Base-by-base conservation (phyloP, 2,113 vertebrate genomes). In the Oostethus manadensis region DNA sequence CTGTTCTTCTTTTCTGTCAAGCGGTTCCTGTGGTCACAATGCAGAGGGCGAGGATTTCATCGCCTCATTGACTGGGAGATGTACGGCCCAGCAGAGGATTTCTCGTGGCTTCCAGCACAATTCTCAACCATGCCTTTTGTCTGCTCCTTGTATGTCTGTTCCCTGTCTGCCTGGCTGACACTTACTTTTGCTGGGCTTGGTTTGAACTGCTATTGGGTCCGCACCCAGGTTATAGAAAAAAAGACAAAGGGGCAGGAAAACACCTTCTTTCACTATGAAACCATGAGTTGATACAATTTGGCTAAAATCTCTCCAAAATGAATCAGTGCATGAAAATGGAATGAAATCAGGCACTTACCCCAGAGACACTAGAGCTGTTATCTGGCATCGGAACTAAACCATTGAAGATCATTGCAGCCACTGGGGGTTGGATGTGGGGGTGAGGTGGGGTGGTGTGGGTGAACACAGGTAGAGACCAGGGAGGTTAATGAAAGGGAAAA, bases 301-400 rank as follows among this genome's bases (percentile, higher is more conserved):
- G 42, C 56, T 68, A 23, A 29, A 60, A 73, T n/a, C 11, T 4
- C 20, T 53, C 13, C 50, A 50, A 54, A 60, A 70, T n/a, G 22
- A 35, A 55, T 35, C 23, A 65, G 43, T 47, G 33, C 44, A 69
- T 21, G 4, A 55, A 62, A 66, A 56, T 4, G 4, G 43, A 60
- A 66, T 58, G 33, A 63, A 54, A 73, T 58, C 22, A 60, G n/a
- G 29, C 42, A 63, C 93, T 96, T 88, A 99, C 96, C 93, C 94
- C 89, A 92, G 93, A 96, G 44, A 86, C 43, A 68, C 91, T 91
- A 92, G 94, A 94, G 85, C 90, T 92, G 89, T 88, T 93, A 91
- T 94, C 92, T 53, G 91, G 88, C 55, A 91, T 83, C 84, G 83
- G 89, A 83, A 86, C 93, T 92, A 92, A 92, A 93, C 84, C 92